phyloP scores from a whole-genome alignment of 2,113 vertebrate genomes.

The Gorsachius goisagi region DNA sequence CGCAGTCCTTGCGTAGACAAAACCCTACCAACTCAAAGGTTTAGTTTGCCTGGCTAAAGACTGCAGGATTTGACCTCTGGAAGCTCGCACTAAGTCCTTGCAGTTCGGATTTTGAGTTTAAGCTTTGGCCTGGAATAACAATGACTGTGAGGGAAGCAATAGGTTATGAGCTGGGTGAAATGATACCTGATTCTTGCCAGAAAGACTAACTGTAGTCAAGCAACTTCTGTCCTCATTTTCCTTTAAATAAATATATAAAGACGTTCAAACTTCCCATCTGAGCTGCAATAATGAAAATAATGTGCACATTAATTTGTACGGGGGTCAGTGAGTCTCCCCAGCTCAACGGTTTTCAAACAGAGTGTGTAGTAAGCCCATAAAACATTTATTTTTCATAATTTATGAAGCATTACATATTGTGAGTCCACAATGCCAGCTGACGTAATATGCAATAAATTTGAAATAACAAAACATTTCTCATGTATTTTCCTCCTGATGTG shows the following conservation, averaged over 20 bases:
- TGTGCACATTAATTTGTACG: constrained; percentile 55
- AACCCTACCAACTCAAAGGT: not conserved
- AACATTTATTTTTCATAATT: constrained; percentile 72
- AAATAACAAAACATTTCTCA: constrained; percentile 70
- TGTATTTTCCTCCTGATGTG: constrained; percentile 67
- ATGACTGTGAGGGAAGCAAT: constrained; percentile 59
- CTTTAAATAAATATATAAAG: constrained; percentile 50
- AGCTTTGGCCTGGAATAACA: constrained; percentile 75
- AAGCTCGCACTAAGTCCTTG: constrained; percentile 26
- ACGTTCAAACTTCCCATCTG: constrained; percentile 39
- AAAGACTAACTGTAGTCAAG: constrained; percentile 18
- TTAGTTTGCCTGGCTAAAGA: constrained; percentile 5
- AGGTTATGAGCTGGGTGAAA: constrained; percentile 66
- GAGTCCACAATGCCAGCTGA: constrained; percentile 64
- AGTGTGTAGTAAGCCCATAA: constrained; percentile 48
- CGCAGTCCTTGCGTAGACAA: not conserved
- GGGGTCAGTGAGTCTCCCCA: constrained; percentile 58
- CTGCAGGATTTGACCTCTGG: constrained; percentile 42
- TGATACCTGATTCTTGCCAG: constrained; percentile 44
- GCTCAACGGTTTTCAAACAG: constrained; percentile 58
- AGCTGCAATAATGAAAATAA: constrained; percentile 64
- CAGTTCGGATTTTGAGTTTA: constrained; percentile 68
- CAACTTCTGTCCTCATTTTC: constrained; percentile 44
- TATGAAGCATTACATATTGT: constrained; percentile 72
- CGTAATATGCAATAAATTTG: constrained; percentile 71